These are phyloP conservation scores for Drosophila neotestacea DNA, from an alignment of 2,888 invertebrate species.

Conservation along the genomic window DNA sequence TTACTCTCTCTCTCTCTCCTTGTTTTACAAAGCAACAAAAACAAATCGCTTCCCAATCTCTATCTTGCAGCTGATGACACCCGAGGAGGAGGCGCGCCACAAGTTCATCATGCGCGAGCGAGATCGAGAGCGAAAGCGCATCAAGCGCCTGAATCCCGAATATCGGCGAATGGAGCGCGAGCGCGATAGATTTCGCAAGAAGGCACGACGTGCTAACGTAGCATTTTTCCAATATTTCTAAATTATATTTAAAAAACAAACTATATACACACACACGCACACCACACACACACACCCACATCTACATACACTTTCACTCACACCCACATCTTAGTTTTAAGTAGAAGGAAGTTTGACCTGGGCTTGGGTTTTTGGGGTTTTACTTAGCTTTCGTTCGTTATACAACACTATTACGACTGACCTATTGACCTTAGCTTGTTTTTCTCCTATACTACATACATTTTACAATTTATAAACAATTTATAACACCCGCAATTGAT, in stretches of 20 bases:
- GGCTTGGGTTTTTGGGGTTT: constrained; percentile 6
- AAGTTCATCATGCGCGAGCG: constrained; percentile 81
- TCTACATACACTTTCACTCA: constrained; percentile 18
- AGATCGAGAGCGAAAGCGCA: constrained; percentile 80
- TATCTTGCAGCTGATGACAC: constrained; percentile 80
- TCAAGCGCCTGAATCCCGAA: constrained; percentile 79
- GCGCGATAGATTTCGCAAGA: constrained; percentile 81
- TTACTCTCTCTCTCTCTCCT: constrained; percentile 1
- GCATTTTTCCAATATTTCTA: constrained; percentile 78
- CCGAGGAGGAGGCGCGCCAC: constrained; percentile 79
- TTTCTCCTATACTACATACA: constrained; percentile 18
- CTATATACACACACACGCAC: constrained; percentile 23
- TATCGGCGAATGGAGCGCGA: constrained; percentile 80
- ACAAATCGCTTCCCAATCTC: constrained; percentile 74
- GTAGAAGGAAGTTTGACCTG: constrained; percentile 33
- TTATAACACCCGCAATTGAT: constrained; percentile 30
- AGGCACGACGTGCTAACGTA: constrained; percentile 81
- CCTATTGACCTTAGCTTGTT: constrained; percentile 24
- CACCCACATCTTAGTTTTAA: constrained; percentile 21
- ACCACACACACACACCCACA: constrained; percentile 23
- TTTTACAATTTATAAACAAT: constrained; percentile 30
- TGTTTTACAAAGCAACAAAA: constrained; percentile 3
- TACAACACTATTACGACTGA: constrained; percentile 28
- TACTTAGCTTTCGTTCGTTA: constrained; percentile 3
- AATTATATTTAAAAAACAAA: constrained; percentile 43